Conservation (phyloP, 1,140 invertebrate species). For the Conus betulinus region DNA sequence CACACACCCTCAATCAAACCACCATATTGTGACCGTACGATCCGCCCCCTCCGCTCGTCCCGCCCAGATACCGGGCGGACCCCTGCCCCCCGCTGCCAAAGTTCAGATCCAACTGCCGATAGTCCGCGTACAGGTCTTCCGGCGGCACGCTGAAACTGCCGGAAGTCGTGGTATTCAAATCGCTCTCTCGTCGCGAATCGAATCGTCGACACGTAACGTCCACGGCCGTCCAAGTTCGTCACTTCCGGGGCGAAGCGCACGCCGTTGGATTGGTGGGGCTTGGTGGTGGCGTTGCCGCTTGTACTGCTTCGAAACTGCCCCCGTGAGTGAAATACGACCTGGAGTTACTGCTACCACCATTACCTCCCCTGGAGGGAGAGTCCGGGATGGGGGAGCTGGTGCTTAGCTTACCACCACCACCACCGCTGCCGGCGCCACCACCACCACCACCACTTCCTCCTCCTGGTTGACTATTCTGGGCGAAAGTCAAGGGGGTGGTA, state of each 20-base stretch:
- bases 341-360: neutral
- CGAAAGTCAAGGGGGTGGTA: neutral
- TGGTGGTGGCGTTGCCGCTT: neutral
- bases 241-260: slow-evolving; percentile 8
- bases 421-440: no score
- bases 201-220: slow-evolving; percentile 11
- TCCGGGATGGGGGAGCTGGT: neutral
- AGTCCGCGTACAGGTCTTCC: slow-evolving; percentile 35
- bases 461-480: neutral
- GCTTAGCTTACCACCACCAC: neutral
- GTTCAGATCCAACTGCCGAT: neutral
- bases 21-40: neutral
- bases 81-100: neutral
- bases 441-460: no score
- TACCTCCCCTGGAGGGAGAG: neutral
- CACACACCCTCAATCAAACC: slow-evolving; percentile 12
- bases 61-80: neutral
- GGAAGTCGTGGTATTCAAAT: slow-evolving; percentile 49
- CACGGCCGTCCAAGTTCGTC: neutral
- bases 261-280: slow-evolving; percentile 21
- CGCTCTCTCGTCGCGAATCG: slow-evolving; percentile 42
- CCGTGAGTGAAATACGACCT: neutral
- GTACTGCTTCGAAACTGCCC: neutral
- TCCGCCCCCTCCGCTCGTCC: neutral
- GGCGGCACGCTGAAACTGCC: slow-evolving; percentile 46